Evolutionary conservation across 2,797 vertebrate species (phyloP).

Genomic region (Pseudochirops corinnae): DNA sequence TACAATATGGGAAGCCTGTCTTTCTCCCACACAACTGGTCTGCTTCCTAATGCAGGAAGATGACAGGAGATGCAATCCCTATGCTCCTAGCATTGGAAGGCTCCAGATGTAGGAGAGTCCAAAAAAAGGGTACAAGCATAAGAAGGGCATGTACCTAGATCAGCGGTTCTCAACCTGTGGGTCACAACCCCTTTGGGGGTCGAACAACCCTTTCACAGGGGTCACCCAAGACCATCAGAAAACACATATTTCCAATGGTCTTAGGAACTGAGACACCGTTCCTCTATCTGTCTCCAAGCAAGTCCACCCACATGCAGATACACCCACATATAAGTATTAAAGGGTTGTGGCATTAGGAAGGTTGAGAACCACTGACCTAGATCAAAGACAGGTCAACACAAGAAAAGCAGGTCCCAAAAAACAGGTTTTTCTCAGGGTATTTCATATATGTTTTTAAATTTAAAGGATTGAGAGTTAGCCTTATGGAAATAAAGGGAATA

Average conservation of each 20-base stretch:
- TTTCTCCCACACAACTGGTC: background rate
- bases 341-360: no score
- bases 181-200: no score
- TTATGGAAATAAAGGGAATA: background rate
- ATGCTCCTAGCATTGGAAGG: background rate
- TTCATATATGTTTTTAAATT: background rate
- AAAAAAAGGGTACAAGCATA: background rate
- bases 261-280: no score
- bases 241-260: no score
- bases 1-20: background rate
- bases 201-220: no score
- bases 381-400: background rate
- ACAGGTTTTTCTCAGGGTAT: background rate
- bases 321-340: no score
- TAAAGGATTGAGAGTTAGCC: background rate
- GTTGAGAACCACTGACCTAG: background rate
- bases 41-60: background rate
- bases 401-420: background rate
- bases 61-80: background rate
- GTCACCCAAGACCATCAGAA: no score
- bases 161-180: no score
- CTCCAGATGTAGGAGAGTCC: background rate
- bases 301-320: no score
- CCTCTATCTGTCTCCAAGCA: no score
- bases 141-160: background rate